phyloP scores from a whole-genome alignment of 2,888 invertebrate genomes.

The Dicyrtoma fusca region DNA sequence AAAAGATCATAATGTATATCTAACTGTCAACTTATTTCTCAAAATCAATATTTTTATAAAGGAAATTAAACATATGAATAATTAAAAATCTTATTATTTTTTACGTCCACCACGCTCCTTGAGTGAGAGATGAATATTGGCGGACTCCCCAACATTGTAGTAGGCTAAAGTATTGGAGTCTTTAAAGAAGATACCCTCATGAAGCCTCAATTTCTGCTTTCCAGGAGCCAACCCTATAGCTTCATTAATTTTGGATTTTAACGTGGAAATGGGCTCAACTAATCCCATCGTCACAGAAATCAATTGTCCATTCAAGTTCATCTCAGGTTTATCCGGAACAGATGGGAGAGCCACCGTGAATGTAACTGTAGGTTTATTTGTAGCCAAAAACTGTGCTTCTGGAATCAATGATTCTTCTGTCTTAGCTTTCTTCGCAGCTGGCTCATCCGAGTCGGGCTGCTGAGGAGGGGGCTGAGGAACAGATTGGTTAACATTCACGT shows the following conservation, averaged over 20 bases:
- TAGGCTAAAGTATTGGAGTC: slow-evolving; percentile 93
- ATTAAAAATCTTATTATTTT: slow-evolving; percentile 65
- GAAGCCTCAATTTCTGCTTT: slow-evolving; percentile 94
- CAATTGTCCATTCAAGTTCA: slow-evolving; percentile 91
- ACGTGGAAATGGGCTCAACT: slow-evolving; percentile 75
- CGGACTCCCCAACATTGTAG: slow-evolving; percentile 89
- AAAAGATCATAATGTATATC: no score
- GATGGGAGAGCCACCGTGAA: slow-evolving; percentile 82
- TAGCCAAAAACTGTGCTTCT: slow-evolving; percentile 77
- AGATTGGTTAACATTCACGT: slow-evolving; percentile 3
- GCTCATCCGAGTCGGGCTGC: slow-evolving; percentile 75
- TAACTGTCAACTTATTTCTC: no score
- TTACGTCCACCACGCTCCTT: slow-evolving; percentile 98
- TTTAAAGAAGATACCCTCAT: slow-evolving; percentile 98
- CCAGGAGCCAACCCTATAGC: slow-evolving; percentile 91
- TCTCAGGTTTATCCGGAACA: slow-evolving; percentile 87
- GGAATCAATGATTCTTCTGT: slow-evolving; percentile 87
- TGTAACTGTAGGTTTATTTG: slow-evolving; percentile 75
- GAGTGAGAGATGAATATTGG: slow-evolving; percentile 82
- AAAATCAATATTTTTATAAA: not conserved
- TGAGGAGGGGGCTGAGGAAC: slow-evolving; percentile 33
- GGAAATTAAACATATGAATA: not conserved
- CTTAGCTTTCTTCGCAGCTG: slow-evolving; percentile 82
- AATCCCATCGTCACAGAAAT: slow-evolving; percentile 77
- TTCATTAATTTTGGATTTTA: slow-evolving; percentile 86